A percentile compares a stretch with the other conserved stretches of the same genome.
phyloP scores from a whole-genome alignment of 2,888 invertebrate genomes.

The Alsophila aescularia region DNA sequence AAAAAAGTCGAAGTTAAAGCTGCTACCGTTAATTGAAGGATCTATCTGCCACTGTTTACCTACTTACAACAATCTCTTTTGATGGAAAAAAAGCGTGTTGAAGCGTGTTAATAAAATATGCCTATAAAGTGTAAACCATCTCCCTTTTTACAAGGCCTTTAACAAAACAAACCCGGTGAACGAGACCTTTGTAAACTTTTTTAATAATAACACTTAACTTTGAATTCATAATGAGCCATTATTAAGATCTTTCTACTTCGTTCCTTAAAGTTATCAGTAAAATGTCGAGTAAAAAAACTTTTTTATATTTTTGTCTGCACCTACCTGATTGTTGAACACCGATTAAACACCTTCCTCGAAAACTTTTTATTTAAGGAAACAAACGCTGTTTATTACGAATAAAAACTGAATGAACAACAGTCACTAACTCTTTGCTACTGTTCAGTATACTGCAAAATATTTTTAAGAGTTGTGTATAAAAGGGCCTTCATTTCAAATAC shows the following conservation, averaged over 20 bases:
- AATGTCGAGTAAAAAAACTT: not conserved
- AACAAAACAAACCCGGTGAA: not conserved
- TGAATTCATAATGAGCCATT: constrained; percentile 16
- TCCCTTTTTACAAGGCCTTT: constrained; percentile 1
- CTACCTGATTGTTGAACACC: not conserved
- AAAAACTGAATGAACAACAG: too few relatives aligned
- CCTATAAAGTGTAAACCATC: constrained; percentile 14
- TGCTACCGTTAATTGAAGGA: too few relatives aligned
- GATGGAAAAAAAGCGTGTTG: not conserved
- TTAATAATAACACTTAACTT: constrained; percentile 15
- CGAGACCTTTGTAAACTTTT: constrained; percentile 5
- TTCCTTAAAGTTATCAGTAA: not conserved
- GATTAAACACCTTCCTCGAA: not conserved
- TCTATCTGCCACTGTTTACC: too few relatives aligned
- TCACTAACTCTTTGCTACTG: too few relatives aligned
- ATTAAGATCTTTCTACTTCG: constrained; percentile 2
- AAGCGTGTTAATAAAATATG: not conserved
- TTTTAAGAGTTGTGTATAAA: too few relatives aligned
- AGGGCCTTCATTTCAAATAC: not conserved
- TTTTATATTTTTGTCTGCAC: not conserved
- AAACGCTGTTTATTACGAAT: too few relatives aligned
- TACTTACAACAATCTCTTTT: not conserved
- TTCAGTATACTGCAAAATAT: too few relatives aligned
- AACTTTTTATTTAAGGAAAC: not conserved
- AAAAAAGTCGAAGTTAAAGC: too few relatives aligned